Evolutionary conservation across 2,797 vertebrate genomes (phyloP).

Genomic region (Chrysolophus pictus): DNA sequence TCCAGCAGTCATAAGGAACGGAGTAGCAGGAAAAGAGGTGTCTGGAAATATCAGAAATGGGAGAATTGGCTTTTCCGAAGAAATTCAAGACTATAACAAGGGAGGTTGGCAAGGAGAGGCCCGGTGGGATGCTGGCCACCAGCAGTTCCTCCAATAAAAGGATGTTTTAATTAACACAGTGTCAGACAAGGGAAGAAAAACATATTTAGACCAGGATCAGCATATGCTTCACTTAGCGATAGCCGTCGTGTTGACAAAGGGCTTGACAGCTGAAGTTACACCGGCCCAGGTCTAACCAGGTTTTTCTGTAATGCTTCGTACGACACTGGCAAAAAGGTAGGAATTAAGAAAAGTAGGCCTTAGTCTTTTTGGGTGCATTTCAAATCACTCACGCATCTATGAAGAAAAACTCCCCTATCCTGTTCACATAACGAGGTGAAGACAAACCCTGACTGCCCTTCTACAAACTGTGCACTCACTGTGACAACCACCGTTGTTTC

Average conservation of each 20-base stretch:
- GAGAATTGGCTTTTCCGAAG: not conserved
- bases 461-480: not conserved
- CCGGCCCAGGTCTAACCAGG: not conserved
- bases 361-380: not conserved
- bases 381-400: not conserved
- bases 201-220: slow-evolving; percentile 36
- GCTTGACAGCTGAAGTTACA: slow-evolving; percentile 12
- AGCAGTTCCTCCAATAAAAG: not conserved
- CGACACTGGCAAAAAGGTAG: not conserved
- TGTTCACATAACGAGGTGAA: not conserved
- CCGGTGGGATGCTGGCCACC: not conserved
- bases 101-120: not conserved
- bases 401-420: not conserved
- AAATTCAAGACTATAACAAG: not conserved
- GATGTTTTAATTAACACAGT: slow-evolving; percentile 40
- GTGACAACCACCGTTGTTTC: not conserved
- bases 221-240: slow-evolving; percentile 52
- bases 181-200: slow-evolving; percentile 36
- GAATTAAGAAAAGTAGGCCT: slow-evolving; percentile 14
- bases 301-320: not conserved
- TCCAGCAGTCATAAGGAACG: not conserved
- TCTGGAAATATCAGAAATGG: not conserved
- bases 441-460: not conserved
- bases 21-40: not conserved
- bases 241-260: not conserved